A percentile compares a stretch with the other conserved stretches of the same genome.
phyloP scores from a whole-genome alignment of 2,888 invertebrate genomes.

The Tipula vernalis region DNA sequence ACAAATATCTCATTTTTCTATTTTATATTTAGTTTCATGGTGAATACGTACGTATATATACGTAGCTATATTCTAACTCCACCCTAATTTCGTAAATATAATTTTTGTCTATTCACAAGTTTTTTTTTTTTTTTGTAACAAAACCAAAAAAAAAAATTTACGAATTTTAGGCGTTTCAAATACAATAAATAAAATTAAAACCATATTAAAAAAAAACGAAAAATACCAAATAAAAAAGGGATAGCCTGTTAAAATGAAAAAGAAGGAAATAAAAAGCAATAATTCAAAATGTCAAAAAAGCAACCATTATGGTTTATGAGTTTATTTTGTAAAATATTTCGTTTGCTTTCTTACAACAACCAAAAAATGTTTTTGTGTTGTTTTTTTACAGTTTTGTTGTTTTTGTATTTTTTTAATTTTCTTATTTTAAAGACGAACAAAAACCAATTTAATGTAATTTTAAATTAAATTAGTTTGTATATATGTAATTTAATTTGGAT shows the following conservation, averaged over 20 bases:
- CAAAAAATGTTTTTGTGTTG: neutral
- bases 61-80: neutral
- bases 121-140: neutral
- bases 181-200: constrained; percentile 7
- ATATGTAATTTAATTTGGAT: neutral
- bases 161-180: constrained; percentile 6
- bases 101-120: constrained; percentile 7
- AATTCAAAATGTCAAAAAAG: constrained; percentile 11
- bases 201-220: neutral
- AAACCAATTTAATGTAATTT: neutral
- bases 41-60: neutral
- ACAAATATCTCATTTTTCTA: neutral
- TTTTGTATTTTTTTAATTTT: neutral
- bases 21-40: neutral
- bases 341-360: neutral
- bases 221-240: neutral
- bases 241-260: neutral
- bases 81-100: neutral
- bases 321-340: constrained; percentile 6
- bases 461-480: neutral
- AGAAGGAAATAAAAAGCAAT: neutral
- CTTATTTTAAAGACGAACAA: neutral
- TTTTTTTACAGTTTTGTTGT: neutral
- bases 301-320: constrained; percentile 10
- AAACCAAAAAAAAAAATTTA: neutral